These are phyloP conservation scores for Gephyroberyx darwinii DNA, from an alignment of 2,797 vertebrate species.

Conservation along the genomic window DNA sequence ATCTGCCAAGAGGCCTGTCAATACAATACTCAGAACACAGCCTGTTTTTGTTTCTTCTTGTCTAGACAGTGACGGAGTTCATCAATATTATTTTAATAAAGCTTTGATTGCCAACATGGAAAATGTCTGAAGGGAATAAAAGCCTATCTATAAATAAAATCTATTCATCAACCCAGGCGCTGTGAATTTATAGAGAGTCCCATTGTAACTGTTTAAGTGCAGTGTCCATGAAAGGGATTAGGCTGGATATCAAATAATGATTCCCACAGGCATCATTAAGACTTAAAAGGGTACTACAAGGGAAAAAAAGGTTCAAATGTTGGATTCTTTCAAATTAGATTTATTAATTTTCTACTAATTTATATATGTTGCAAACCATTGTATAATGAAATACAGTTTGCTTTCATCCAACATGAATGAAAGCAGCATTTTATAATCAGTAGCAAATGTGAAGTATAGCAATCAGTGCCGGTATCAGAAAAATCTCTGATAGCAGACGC, in stretches of 20 bases:
- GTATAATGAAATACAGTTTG: neutral
- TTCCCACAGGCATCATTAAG: too few relatives aligned
- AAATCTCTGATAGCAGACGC: neutral
- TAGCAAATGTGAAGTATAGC: neutral
- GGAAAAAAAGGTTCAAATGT: too few relatives aligned
- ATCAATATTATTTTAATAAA: constrained; percentile 50
- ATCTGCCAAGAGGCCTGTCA: constrained; percentile 14
- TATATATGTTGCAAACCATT: neutral
- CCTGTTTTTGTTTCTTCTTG: constrained; percentile 43
- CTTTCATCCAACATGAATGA: neutral
- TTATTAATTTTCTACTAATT: too few relatives aligned
- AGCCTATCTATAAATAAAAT: neutral
- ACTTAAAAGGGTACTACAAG: too few relatives aligned
- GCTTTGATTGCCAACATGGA: constrained; percentile 20
- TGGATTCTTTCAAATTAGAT: too few relatives aligned
- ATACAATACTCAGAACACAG: neutral
- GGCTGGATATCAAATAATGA: too few relatives aligned
- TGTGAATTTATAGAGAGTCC: neutral
- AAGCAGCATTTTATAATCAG: neutral
- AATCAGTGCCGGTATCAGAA: neutral
- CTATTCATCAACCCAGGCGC: constrained; percentile 2
- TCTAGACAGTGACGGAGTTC: constrained; percentile 56
- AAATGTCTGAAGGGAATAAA: constrained; percentile 18
- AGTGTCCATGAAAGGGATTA: too few relatives aligned
- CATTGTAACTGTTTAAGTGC: too few relatives aligned